phyloP scores from a whole-genome alignment of 2,113 vertebrate species.

The Rhea pennata region DNA sequence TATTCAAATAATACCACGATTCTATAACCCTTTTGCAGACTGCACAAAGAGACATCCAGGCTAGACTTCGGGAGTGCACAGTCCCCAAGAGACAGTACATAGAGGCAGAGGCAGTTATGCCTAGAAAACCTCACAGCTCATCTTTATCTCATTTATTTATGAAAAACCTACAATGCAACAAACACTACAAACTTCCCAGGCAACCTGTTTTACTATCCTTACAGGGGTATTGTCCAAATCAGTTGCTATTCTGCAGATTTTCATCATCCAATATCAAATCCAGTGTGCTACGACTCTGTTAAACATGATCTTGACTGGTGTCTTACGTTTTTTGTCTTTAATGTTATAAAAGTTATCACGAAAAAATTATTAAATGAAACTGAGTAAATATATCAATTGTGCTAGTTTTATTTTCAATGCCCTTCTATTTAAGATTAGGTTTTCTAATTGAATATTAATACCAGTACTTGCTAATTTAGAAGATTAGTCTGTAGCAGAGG shows the following conservation, averaged over 20 bases:
- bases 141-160: slow-evolving; percentile 42
- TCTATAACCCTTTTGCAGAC: neutral
- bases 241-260: neutral
- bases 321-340: neutral
- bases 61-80: neutral
- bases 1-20: neutral
- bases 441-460: neutral
- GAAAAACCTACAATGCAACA: neutral
- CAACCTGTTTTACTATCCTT: neutral
- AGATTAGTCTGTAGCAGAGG: neutral
- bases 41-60: neutral
- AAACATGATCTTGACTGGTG: neutral
- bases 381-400: neutral
- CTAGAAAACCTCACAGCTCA: neutral
- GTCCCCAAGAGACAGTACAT: neutral
- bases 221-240: neutral
- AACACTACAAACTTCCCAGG: neutral
- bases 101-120: neutral
- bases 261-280: neutral
- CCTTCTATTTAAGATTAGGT: neutral
- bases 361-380: neutral
- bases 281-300: neutral
- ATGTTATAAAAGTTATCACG: neutral
- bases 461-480: neutral
- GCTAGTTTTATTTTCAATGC: neutral